Evolutionary conservation across 2,113 vertebrate genomes (phyloP).

Genomic region (Nanorana parkeri): DNA sequence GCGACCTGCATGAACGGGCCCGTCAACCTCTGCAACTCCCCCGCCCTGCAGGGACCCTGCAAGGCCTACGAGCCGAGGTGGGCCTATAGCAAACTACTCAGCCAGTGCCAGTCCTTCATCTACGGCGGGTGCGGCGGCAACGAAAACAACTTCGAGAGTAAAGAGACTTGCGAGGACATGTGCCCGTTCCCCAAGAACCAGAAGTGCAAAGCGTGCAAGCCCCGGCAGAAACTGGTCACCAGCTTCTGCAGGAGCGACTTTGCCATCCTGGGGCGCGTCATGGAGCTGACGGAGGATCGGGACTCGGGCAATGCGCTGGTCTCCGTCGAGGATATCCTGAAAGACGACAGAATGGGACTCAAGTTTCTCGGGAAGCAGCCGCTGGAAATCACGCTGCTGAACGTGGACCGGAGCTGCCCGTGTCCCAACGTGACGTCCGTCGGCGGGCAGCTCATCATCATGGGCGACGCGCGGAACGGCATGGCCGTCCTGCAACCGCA

Average conservation of each 20-base stretch:
- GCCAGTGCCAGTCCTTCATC: slow-evolving; percentile 91
- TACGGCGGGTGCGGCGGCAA: slow-evolving; percentile 94
- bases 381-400: slow-evolving; percentile 90
- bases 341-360: slow-evolving; percentile 98
- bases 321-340: slow-evolving; percentile 91
- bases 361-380: slow-evolving; percentile 91
- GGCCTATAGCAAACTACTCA: slow-evolving; percentile 85
- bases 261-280: slow-evolving; percentile 88
- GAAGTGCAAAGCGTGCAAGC: slow-evolving; percentile 88
- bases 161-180: slow-evolving; percentile 88
- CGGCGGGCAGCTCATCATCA: slow-evolving; percentile 91
- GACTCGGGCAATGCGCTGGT: slow-evolving; percentile 88
- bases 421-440: slow-evolving; percentile 92
- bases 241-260: slow-evolving; percentile 97
- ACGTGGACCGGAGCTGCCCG: slow-evolving; percentile 94
- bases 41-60: slow-evolving; percentile 89
- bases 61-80: slow-evolving; percentile 91
- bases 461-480: slow-evolving; percentile 89
- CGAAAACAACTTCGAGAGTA: slow-evolving; percentile 94
- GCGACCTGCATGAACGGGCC: slow-evolving; percentile 86
- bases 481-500: slow-evolving; percentile 92
- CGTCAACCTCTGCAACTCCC: slow-evolving; percentile 82
- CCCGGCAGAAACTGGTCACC: slow-evolving; percentile 89
- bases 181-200: slow-evolving; percentile 89
- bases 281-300: slow-evolving; percentile 86